Conservation (phyloP, 2,113 vertebrate genomes). For the Istiophorus platypterus region DNA sequence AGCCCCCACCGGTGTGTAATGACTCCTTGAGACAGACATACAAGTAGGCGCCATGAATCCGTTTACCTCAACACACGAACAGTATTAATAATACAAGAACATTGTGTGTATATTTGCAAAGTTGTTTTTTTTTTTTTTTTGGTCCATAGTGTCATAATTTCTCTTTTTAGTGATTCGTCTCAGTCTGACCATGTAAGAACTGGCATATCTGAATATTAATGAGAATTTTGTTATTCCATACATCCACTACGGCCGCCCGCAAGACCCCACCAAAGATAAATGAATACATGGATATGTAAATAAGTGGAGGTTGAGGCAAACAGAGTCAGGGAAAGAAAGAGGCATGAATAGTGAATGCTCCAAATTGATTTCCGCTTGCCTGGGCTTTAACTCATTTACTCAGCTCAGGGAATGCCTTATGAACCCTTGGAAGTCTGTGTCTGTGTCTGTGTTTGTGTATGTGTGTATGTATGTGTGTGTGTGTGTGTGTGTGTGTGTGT, state of each 20-base stretch:
- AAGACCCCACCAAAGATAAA: slow-evolving; percentile 60
- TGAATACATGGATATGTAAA: slow-evolving; percentile 75
- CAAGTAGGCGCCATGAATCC: too few species aligned
- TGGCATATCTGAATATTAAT: slow-evolving; percentile 62
- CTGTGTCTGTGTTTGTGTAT: neutral
- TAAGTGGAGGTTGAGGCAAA: slow-evolving; percentile 59
- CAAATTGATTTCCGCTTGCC: slow-evolving; percentile 60
- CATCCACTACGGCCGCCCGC: slow-evolving; percentile 28
- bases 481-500: neutral
- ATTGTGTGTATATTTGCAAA: slow-evolving; percentile 5
- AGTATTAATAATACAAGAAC: neutral
- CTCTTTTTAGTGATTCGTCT: slow-evolving; percentile 19
- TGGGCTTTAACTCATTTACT: slow-evolving; percentile 59
- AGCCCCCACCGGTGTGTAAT: slow-evolving; percentile 4
- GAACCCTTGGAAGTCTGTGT: slow-evolving; percentile 15
- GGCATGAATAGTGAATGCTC: slow-evolving; percentile 22
- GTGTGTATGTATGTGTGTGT: neutral
- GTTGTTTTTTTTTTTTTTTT: neutral
- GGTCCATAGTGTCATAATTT: slow-evolving; percentile 10
- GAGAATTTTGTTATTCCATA: slow-evolving; percentile 52
- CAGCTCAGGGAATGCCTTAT: slow-evolving; percentile 38
- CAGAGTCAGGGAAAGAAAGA: slow-evolving; percentile 37
- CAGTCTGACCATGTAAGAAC: slow-evolving; percentile 23
- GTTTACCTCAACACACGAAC: slow-evolving; percentile 9
- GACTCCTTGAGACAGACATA: neutral